Conservation (phyloP, 2,797 vertebrate genomes). For the Bradypodion ventrale region DNA sequence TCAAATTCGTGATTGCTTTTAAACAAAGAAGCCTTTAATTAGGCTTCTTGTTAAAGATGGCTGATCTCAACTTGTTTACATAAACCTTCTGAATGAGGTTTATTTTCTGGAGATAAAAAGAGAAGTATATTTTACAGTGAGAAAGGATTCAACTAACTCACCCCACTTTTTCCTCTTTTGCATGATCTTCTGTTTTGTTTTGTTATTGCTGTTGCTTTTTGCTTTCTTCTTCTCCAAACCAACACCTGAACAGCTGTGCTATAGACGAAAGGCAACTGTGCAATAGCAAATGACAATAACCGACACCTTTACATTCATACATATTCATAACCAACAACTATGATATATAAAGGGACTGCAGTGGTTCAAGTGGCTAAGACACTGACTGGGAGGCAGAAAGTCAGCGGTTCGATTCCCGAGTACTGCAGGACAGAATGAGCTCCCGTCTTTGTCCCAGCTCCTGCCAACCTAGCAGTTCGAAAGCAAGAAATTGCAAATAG, state of each 20-base stretch:
- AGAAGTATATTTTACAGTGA: background rate
- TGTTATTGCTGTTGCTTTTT: background rate
- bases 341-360: too few relatives aligned
- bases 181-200: background rate
- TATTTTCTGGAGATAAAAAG: conserved; percentile 13
- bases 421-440: too few relatives aligned
- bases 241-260: conserved; percentile 8
- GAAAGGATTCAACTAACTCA: background rate
- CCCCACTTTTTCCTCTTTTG: background rate
- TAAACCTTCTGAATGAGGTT: conserved; percentile 12
- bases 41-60: conserved; percentile 2
- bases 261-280: background rate
- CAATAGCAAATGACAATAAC: too few relatives aligned
- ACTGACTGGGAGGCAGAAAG: too few relatives aligned
- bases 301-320: background rate
- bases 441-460: too few relatives aligned
- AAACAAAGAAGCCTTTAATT: conserved; percentile 24
- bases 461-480: too few relatives aligned
- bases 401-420: too few relatives aligned
- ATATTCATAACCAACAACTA: background rate
- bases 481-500: too few relatives aligned
- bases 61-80: conserved; percentile 4
- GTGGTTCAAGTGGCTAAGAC: too few relatives aligned
- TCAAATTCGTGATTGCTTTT: conserved; percentile 16
- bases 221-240: background rate